phyloP scores from a whole-genome alignment of 2,888 invertebrate genomes.

The Eupithecia centaureata region DNA sequence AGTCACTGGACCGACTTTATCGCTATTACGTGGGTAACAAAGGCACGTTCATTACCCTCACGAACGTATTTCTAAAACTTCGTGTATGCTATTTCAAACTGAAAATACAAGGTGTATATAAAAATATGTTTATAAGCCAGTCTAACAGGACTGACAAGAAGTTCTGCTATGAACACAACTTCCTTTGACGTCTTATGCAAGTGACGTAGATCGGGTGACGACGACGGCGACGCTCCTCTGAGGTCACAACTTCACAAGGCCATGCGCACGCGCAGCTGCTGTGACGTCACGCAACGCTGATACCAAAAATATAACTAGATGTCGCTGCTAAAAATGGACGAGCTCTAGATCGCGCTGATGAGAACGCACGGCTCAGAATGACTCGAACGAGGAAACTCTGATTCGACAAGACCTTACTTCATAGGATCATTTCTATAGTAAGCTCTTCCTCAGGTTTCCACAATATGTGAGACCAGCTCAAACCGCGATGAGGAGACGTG shows the following conservation, averaged over 20 bases:
- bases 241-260: not conserved
- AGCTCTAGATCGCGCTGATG: slow-evolving; percentile 5
- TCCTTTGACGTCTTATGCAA: too few relatives aligned
- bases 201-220: too few relatives aligned
- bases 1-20: too few relatives aligned
- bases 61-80: too few relatives aligned
- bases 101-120: too few relatives aligned
- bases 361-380: not conserved
- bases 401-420: not conserved
- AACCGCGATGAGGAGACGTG: slow-evolving; percentile 7
- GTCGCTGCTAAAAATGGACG: not conserved
- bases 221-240: not conserved
- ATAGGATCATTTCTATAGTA: slow-evolving; percentile 5
- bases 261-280: not conserved
- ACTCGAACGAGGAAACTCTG: not conserved
- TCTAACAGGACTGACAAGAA: too few relatives aligned
- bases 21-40: too few relatives aligned
- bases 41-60: too few relatives aligned
- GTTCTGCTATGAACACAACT: too few relatives aligned
- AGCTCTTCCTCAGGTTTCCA: slow-evolving; percentile 3
- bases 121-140: too few relatives aligned
- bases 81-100: too few relatives aligned
- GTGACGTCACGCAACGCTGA: not conserved
- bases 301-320: not conserved
- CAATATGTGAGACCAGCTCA: slow-evolving; percentile 9